These are phyloP conservation scores for Melanotus villosus DNA, from an alignment of 2,888 invertebrate species.

Conservation along the genomic window DNA sequence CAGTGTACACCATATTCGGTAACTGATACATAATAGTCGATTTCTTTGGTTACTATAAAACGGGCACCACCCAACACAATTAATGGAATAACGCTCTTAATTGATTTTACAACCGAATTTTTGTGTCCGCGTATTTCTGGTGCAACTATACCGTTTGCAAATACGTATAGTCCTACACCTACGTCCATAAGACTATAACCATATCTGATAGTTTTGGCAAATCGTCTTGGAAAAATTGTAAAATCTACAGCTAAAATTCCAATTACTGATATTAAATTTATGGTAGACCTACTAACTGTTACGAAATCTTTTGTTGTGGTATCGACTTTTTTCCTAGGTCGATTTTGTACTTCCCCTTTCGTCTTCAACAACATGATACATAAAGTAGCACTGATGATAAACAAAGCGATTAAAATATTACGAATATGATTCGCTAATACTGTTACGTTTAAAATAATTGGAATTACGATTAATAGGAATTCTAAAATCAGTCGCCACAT, in stretches of 20 bases:
- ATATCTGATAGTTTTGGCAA: conserved; percentile 89
- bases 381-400: conserved; percentile 46
- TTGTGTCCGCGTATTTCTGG: conserved; percentile 68
- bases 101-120: conserved; percentile 59
- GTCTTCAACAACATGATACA: conserved; percentile 28
- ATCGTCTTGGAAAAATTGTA: conserved; percentile 83
- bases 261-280: conserved; percentile 81
- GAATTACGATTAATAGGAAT: conserved; percentile 72
- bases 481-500: conserved; percentile 68
- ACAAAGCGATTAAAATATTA: conserved; percentile 49
- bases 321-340: not conserved
- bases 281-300: conserved; percentile 79
- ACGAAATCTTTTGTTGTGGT: conserved; percentile 66
- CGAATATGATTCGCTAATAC: conserved; percentile 67
- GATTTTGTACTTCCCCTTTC: not conserved
- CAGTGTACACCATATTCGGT: conserved; percentile 97
- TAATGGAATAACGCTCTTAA: conserved; percentile 68
- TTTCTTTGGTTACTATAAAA: conserved; percentile 73
- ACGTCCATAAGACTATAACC: conserved; percentile 96
- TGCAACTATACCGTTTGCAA: conserved; percentile 85
- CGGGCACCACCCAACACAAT: conserved; percentile 76
- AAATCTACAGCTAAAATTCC: conserved; percentile 97
- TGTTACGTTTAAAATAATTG: conserved; percentile 73
- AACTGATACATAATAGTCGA: conserved; percentile 89
- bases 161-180: conserved; percentile 91